A percentile compares a stretch with the other conserved stretches of the same genome.
Evolutionary conservation across 2,888 invertebrate species (phyloP).

Genomic region (Heliconius hortense): DNA sequence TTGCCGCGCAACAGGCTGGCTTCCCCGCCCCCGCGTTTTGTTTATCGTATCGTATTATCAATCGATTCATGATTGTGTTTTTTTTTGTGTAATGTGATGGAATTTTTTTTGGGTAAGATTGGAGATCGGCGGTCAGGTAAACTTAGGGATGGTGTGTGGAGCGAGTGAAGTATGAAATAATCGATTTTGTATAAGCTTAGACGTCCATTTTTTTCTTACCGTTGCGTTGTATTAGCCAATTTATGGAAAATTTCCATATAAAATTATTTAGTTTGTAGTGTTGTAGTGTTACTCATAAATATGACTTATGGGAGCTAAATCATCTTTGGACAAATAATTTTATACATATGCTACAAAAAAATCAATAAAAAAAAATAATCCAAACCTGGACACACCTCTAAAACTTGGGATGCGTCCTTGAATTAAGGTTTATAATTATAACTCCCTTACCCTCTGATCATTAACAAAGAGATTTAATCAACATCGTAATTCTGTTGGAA

Average conservation of each 20-base stretch:
- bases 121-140: constrained; percentile 34
- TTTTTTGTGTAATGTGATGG: constrained; percentile 61
- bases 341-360: background rate
- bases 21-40: constrained; percentile 57
- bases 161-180: background rate
- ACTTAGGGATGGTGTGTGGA: constrained; percentile 1
- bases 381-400: constrained; percentile 4
- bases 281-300: background rate
- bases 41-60: constrained; percentile 43
- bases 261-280: background rate
- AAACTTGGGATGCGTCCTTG: background rate
- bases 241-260: background rate
- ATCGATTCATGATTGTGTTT: constrained; percentile 60
- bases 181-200: background rate
- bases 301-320: background rate
- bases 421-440: constrained; percentile 23
- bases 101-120: constrained; percentile 36
- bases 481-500: constrained; percentile 27
- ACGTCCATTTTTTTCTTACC: background rate
- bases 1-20: constrained; percentile 70
- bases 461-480: constrained; percentile 23
- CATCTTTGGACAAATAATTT: background rate
- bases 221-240: background rate
- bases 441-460: constrained; percentile 4
- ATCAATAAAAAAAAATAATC: background rate